Evolutionary conservation across 2,113 vertebrate species (phyloP).

Genomic region (Sylvietta virens): DNA sequence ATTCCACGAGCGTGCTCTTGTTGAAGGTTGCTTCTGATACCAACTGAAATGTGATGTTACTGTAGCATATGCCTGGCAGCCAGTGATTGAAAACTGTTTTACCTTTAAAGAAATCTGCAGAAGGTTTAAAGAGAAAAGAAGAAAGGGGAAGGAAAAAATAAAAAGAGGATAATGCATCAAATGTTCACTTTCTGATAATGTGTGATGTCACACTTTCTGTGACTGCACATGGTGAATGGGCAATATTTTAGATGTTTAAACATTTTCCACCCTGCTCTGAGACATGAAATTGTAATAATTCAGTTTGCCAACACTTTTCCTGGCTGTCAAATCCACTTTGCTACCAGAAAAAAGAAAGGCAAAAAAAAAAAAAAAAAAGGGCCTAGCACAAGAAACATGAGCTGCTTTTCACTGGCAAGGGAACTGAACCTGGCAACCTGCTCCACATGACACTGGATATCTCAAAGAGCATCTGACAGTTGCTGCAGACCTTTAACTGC

Average conservation of each 20-base stretch:
- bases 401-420: background rate
- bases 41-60: slow-evolving; percentile 92
- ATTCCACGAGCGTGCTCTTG: slow-evolving; percentile 80
- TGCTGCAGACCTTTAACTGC: background rate
- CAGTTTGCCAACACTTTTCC: background rate
- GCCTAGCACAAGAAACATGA: background rate
- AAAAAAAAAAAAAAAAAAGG: background rate
- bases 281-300: background rate
- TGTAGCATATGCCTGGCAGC: slow-evolving; percentile 92
- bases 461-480: background rate
- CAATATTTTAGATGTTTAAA: background rate
- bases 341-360: background rate
- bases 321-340: background rate
- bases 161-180: background rate
- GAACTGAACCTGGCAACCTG: slow-evolving; percentile 16
- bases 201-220: too few species aligned
- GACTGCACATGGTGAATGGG: background rate
- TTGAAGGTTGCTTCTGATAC: slow-evolving; percentile 89
- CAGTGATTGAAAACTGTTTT: slow-evolving; percentile 97
- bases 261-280: background rate
- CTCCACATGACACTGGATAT: background rate
- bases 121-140: background rate
- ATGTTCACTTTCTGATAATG: background rate
- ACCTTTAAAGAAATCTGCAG: slow-evolving; percentile 87
- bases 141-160: background rate